These are phyloP conservation scores for Chelon auratus DNA, from an alignment of 2,797 vertebrate genomes.

Conservation along the genomic window DNA sequence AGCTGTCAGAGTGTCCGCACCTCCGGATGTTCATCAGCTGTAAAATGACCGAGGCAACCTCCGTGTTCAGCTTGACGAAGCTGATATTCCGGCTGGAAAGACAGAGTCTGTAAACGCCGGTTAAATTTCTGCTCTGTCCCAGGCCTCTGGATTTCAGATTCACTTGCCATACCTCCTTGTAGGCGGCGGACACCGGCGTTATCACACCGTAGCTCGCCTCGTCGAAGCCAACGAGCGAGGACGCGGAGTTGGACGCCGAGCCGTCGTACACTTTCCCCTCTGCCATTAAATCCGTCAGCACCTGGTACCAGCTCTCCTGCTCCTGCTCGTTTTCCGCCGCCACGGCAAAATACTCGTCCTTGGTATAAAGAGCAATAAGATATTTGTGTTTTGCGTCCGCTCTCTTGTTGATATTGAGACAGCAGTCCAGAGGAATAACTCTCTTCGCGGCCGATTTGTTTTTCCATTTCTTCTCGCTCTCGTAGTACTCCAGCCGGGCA, in stretches of 20 bases:
- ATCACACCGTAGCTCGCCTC: slow-evolving; percentile 91
- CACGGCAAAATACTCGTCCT: slow-evolving; percentile 97
- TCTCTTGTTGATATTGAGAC: slow-evolving; percentile 96
- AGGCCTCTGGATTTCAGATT: slow-evolving; percentile 95
- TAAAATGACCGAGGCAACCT: slow-evolving; percentile 91
- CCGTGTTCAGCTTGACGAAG: slow-evolving; percentile 94
- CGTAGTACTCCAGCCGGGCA: slow-evolving; percentile 96
- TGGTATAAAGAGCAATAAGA: slow-evolving; percentile 96
- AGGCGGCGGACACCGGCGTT: slow-evolving; percentile 87
- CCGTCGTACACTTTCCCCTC: slow-evolving; percentile 88
- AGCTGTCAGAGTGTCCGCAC: slow-evolving; percentile 98
- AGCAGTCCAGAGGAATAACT: slow-evolving; percentile 93
- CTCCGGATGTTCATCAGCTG: slow-evolving; percentile 98
- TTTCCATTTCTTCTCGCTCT: slow-evolving; percentile 99
- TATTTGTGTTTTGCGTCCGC: slow-evolving; percentile 97
- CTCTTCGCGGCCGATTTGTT: slow-evolving; percentile 95
- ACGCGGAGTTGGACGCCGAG: slow-evolving; percentile 83
- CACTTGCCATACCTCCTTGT: slow-evolving; percentile 98
- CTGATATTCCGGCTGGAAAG: slow-evolving; percentile 93
- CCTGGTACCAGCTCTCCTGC: slow-evolving; percentile 94
- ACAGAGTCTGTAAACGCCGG: slow-evolving; percentile 95
- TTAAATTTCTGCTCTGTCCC: slow-evolving; percentile 92
- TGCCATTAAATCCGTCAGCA: slow-evolving; percentile 89
- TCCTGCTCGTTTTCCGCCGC: slow-evolving; percentile 95
- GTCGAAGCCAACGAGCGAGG: slow-evolving; percentile 87